Percentiles rank a stretch among this genome's conserved stretches.
These are phyloP conservation scores for Megaleporinus macrocephalus DNA, from an alignment of 2,113 vertebrate species.

Conservation along the genomic window DNA sequence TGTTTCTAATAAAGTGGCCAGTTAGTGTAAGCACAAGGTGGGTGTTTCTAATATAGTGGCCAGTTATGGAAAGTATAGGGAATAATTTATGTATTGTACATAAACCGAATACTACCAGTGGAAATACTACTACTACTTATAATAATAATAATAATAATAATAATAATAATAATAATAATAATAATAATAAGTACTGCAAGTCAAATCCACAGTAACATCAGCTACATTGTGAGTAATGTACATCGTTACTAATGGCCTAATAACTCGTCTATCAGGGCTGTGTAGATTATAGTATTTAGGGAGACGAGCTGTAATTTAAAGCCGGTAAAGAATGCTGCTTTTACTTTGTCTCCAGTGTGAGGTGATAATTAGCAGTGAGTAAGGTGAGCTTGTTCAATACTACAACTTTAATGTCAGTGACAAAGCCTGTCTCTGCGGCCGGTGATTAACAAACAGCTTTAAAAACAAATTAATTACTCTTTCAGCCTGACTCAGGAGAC, in stretches of 20 bases:
- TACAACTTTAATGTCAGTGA: neutral
- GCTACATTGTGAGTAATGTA: neutral
- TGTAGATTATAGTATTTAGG: neutral
- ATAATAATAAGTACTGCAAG: neutral
- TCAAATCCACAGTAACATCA: neutral
- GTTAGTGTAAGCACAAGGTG: no score
- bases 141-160: no score
- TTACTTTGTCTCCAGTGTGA: neutral
- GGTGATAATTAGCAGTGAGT: neutral
- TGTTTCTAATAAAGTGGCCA: no score
- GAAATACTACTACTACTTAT: no score
- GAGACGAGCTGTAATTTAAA: neutral
- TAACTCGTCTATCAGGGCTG: neutral
- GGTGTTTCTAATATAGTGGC: no score
- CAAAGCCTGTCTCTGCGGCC: neutral
- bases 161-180: no score
- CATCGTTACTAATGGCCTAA: neutral
- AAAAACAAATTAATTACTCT: neutral
- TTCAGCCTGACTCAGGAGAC: neutral
- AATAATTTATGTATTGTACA: no score
- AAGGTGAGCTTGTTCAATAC: neutral
- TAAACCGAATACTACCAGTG: no score
- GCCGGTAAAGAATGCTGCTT: neutral
- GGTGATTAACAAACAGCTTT: neutral
- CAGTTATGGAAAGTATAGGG: no score